A percentile compares a stretch with the other conserved stretches of the same genome.
Conservation (phyloP, 2,888 invertebrate genomes). For the Cosmorhoe ocellata region DNA sequence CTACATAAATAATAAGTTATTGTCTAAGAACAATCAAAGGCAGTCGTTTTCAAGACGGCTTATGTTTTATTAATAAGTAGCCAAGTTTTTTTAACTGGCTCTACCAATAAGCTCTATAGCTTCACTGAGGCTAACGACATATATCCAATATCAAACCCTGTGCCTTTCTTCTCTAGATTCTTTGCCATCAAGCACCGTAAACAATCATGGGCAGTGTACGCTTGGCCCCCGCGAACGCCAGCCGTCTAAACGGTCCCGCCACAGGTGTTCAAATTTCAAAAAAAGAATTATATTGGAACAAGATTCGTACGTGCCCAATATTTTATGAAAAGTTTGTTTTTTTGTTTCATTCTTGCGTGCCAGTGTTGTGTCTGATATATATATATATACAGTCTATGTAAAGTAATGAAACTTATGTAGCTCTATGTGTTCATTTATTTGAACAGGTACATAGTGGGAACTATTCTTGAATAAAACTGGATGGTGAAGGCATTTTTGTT, state of each 20-base stretch:
- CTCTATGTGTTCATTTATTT: slow-evolving; percentile 30
- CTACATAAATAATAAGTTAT: too few species aligned
- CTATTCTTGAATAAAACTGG: slow-evolving; percentile 25
- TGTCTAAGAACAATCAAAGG: too few species aligned
- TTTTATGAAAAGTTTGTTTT: slow-evolving; percentile 21
- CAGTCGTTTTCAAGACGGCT: too few species aligned
- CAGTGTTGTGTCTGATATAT: slow-evolving; percentile 30
- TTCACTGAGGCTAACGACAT: slow-evolving; percentile 41
- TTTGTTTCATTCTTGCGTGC: slow-evolving; percentile 28
- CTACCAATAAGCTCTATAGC: background rate
- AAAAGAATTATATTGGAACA: slow-evolving; percentile 38
- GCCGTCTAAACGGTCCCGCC: slow-evolving; percentile 45
- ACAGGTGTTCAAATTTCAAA: slow-evolving; percentile 56
- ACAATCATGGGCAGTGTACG: slow-evolving; percentile 74
- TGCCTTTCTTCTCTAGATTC: slow-evolving; percentile 40
- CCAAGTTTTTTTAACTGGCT: too few species aligned
- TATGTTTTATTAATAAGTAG: too few species aligned
- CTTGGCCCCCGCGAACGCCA: slow-evolving; percentile 65
- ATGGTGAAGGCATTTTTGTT: slow-evolving; percentile 11
- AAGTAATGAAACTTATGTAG: slow-evolving; percentile 22
- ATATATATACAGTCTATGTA: slow-evolving; percentile 22
- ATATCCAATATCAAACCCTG: slow-evolving; percentile 35
- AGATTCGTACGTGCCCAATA: slow-evolving; percentile 60
- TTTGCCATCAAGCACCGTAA: slow-evolving; percentile 68
- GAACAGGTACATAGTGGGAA: slow-evolving; percentile 24